These are phyloP conservation scores for Sinohyriopsis cumingii DNA, from an alignment of 2,888 invertebrate species.

Conservation along the genomic window DNA sequence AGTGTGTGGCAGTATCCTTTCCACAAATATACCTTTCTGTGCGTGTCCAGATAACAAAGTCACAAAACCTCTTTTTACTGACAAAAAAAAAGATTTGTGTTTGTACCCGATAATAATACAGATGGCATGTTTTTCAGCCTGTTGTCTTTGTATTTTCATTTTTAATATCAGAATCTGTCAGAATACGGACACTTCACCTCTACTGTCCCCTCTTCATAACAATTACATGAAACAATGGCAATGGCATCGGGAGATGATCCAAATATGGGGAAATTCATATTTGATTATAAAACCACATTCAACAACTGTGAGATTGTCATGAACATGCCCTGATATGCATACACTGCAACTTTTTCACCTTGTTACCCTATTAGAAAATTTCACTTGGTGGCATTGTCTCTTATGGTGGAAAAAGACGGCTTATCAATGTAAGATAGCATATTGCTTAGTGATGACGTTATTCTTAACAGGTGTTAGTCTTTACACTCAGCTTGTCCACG, in stretches of 20 bases:
- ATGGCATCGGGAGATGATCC: background rate
- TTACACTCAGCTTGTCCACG: too few species aligned
- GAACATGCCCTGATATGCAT: background rate
- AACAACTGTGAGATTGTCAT: background rate
- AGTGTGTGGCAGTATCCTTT: background rate
- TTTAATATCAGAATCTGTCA: background rate
- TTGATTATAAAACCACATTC: background rate
- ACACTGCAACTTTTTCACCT: slow-evolving; percentile 1
- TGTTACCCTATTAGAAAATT: background rate
- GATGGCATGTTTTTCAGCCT: background rate
- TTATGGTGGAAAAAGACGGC: slow-evolving; percentile 3
- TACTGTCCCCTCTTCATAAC: slow-evolving; percentile 8
- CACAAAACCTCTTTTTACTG: slow-evolving; percentile 6
- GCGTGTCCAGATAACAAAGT: slow-evolving; percentile 6
- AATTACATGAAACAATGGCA: background rate
- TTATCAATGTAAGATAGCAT: background rate
- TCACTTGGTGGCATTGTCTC: background rate
- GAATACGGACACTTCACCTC: slow-evolving; percentile 3
- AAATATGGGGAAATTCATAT: slow-evolving; percentile 2
- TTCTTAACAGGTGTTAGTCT: background rate
- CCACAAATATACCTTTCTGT: background rate
- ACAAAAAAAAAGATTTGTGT: slow-evolving; percentile 5
- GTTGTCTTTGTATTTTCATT: background rate
- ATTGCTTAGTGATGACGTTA: background rate
- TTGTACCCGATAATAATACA: too few species aligned